Base-by-base conservation (phyloP, 2,113 vertebrate genomes). In the Hemichromis elongatus region DNA sequence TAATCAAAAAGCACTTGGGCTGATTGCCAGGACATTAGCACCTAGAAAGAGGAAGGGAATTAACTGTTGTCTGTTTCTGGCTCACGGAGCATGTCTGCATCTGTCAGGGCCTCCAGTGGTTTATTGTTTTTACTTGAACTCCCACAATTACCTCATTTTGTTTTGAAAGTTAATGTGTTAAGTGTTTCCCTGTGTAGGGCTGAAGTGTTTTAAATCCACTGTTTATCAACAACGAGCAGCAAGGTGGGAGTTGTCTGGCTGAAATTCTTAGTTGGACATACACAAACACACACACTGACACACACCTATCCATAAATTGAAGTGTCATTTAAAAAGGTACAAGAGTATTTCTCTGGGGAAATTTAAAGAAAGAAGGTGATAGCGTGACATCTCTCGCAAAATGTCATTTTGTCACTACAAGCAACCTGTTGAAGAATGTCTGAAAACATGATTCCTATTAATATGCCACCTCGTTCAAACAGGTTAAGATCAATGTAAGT, bases 1-100 rank as follows among this genome's bases (percentile, higher is more conserved):
- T 93, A 93, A 95, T 95, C 93, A 95, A 93, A 94, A 96, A 91
- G 86, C 93, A 96, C 94, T 95, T 90, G 90, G 84, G 90, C 87
- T 94, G 91, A 92, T 94, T 94, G 90, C 90, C 81, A 85, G 82
- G 75, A 87, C 90, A 89, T 93, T 94, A 93, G 92, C 92, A 92
- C 89, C 89, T 87, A 86, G 68, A 81, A 83, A 84, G 77, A 89
- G 77, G 86, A 80, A 77, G 42, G 75, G 52, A 75, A 85, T 90
- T 77, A 86, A 79, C 52, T 82, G 86, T 78, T 92, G 83, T 90
- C 84, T 89, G 82, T 88, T 86, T 61, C 77, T 84, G 87, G 57
- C 82, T 81, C 70, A 55, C 28, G 10, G 50, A 81, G 77, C 89
- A 82, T 77, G 80, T 87, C 85, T 90, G 90, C 91, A 90, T 86